Conservation (phyloP, 1,140 invertebrate species). For the Cyphomyrmex costatus region DNA sequence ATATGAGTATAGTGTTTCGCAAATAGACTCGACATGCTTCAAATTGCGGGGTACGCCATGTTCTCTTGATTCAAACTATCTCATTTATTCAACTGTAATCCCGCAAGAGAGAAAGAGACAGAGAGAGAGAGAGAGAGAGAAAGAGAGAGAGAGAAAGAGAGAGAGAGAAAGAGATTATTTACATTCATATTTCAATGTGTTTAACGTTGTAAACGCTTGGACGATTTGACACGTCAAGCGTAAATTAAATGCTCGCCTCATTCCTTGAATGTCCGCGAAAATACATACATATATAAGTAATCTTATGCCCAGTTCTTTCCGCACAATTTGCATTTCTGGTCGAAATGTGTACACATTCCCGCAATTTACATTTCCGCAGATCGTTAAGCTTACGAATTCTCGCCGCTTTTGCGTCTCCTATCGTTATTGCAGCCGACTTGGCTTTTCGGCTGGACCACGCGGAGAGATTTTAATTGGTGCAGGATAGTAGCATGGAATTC, state of each 20-base stretch:
- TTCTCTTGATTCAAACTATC: slow-evolving; percentile 34
- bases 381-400: slow-evolving; percentile 49
- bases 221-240: neutral
- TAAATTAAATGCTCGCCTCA: neutral
- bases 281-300: neutral
- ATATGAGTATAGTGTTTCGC: slow-evolving; percentile 21
- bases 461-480: slow-evolving; percentile 49
- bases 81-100: slow-evolving; percentile 40
- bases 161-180: neutral
- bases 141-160: no score
- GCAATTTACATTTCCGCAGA: slow-evolving; percentile 58
- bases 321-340: slow-evolving; percentile 48
- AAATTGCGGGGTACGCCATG: neutral
- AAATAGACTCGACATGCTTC: slow-evolving; percentile 33
- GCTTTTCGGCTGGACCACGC: neutral
- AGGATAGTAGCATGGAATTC: slow-evolving; percentile 48
- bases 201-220: slow-evolving; percentile 15
- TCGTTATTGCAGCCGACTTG: slow-evolving; percentile 4
- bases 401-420: slow-evolving; percentile 2
- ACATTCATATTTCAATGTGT: neutral
- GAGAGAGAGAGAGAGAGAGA: no score
- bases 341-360: slow-evolving; percentile 9
- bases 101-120: neutral
- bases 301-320: slow-evolving; percentile 29
- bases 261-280: neutral